Evolutionary conservation across 2,888 invertebrate genomes (phyloP).

Genomic region (Drosophila tanythrix): DNA sequence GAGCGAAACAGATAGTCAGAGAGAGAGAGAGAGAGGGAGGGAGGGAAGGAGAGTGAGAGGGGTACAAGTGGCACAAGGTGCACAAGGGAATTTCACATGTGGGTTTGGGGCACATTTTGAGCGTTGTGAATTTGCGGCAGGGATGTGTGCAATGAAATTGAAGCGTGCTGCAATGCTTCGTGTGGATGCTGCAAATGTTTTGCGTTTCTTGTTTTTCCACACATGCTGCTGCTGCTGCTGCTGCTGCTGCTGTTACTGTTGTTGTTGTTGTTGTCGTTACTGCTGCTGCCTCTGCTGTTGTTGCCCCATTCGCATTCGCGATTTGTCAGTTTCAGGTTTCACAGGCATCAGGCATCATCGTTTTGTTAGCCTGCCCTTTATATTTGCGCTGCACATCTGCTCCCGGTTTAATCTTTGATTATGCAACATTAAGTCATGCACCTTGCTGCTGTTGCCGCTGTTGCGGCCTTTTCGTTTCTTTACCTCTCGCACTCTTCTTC

Average conservation of each 20-base stretch:
- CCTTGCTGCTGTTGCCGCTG: conserved; percentile 26
- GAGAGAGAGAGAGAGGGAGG: not conserved
- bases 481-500: too few species aligned
- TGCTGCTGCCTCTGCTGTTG: conserved; percentile 6
- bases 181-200: conserved; percentile 52
- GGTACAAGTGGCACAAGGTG: not conserved
- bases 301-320: conserved; percentile 19
- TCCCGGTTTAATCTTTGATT: conserved; percentile 56
- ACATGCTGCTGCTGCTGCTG: not conserved
- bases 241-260: not conserved
- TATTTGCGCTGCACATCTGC: conserved; percentile 50
- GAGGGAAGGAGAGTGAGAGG: not conserved
- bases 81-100: conserved; percentile 10
- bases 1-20: not conserved
- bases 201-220: conserved; percentile 17
- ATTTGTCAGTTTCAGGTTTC: conserved; percentile 43
- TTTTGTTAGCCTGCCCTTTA: conserved; percentile 42
- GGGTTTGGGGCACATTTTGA: conserved; percentile 2
- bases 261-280: too few species aligned
- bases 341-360: conserved; percentile 15
- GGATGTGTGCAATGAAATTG: conserved; percentile 35
- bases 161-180: conserved; percentile 44
- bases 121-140: conserved; percentile 17
- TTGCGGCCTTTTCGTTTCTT: not conserved
- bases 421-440: conserved; percentile 56